Base-by-base conservation (phyloP, 2,797 vertebrate species). In the Rousettus madagascariensis region DNA sequence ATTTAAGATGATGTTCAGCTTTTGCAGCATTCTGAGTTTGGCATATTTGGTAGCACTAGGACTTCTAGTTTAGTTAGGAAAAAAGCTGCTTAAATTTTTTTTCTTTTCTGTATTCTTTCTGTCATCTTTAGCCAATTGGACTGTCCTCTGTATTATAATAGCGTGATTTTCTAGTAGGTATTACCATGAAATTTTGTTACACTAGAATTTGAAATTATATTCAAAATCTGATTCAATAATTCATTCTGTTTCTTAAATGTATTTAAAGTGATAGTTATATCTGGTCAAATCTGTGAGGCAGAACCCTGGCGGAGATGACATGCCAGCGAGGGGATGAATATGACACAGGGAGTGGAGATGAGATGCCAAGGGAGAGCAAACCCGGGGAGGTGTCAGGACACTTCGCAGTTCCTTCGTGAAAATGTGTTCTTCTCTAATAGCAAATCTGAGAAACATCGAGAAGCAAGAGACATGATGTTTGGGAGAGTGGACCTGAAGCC, bases 151-250 rank as follows among this genome's bases (percentile, higher is more conserved):
- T n/a, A 15, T 86, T 79, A 22, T n/a, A 8, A 36, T 51, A 12
- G 22, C 33, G 2, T 63, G 57, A 17, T 86, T 80, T 95, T 77
- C 72, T 95, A 33, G 10, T 65, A 89, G 51, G 28, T 72, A 49
- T 63, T 20, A 72, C 30, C 91, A 5, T 57, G 24, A 24, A 57
- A 0, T 59, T 68, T 94, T 72, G n/a, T 77, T 80, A 78, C 6
- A 68, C 11, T 46, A 28, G 30, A 43, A 24, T 86, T 91, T 75
- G 83, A 86, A 71, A 87, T 75, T 74, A 61, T 63, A 71, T 84
- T 97, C 57, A 82, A 19, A 78, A 63, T 94, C 59, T 19, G 59
- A 43, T 77, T 82, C 38, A 79, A 78, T 51, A 92, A 79, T 66
- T 69, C 30, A 74, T 74, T 78, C 46, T 88, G 28, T 87, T 80